A percentile compares a stretch with the other conserved stretches of the same genome.
Evolutionary conservation across 2,797 vertebrate genomes (phyloP).

Genomic region (Amblyraja radiata): DNA sequence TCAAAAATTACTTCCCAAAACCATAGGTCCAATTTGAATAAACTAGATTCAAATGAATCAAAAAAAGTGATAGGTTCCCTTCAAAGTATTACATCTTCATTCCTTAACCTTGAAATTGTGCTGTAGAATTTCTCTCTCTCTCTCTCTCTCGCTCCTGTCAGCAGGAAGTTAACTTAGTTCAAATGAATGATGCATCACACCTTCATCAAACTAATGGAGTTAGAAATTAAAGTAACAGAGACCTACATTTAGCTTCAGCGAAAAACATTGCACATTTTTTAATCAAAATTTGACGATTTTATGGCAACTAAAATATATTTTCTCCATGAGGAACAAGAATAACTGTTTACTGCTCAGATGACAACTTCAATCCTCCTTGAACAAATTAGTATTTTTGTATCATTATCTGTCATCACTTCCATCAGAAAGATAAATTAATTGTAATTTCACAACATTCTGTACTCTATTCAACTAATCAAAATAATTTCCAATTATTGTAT

Average conservation of each 20-base stretch:
- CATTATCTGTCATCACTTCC: neutral
- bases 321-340: neutral
- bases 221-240: neutral
- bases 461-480: neutral
- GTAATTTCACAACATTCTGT: neutral
- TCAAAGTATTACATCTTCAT: neutral
- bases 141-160: neutral
- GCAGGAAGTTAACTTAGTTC: neutral
- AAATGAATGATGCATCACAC: neutral
- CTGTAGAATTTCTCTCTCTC: neutral
- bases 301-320: neutral
- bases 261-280: neutral
- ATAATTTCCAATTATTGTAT: neutral
- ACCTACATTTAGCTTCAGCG: neutral
- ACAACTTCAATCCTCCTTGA: neutral
- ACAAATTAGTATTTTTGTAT: neutral
- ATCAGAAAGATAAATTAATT: neutral
- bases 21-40: conserved; percentile 20
- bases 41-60: neutral
- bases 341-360: neutral
- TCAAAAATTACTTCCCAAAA: neutral
- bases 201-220: neutral
- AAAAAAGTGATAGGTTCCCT: neutral
- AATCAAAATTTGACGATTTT: neutral
- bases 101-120: neutral